Evolutionary conservation across 2,797 vertebrate genomes (phyloP), one percentile per base, ranked within the genome.

Genomic region (Molossus molossus): DNA sequence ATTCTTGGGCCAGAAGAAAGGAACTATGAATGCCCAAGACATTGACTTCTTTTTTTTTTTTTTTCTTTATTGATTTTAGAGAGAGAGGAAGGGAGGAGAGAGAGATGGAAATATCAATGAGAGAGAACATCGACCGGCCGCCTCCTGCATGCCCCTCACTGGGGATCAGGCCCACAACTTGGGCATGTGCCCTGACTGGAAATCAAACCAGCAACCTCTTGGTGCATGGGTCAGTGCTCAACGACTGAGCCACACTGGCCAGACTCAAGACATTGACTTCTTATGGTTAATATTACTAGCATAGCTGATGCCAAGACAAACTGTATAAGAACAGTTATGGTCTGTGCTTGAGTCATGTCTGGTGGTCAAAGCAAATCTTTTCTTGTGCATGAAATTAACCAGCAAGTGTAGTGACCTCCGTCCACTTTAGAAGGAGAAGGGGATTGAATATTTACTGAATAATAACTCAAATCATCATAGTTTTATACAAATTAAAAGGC

Each of bases 21-120:
- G 37, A 4, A 1, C 48, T 33, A 0, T 13, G 3, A 27, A 25
- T 65, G 4, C n/a, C n/a, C 6, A n/a, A 58, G 12, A 33, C 11
- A 80, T 37, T 70, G 27, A 55, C 12, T 3, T 58, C 9, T 14
- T 48, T 33, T 33, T 33, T 14, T 48, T 33, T 33, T 33, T 33
- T 33, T 33, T 33, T 33, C 33, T 33, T 33, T 33, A 33, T 33
- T 33, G 33, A 33, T 33, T 33, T 33, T 33, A 33, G 33, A 33
- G 33, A 33, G 33, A 33, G 33, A 33, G 33, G 33, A 33, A 33
- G 33, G 33, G 33, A 33, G 33, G 33, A 33, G 33, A 33, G 33
- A 33, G 33, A 33, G 33, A 33, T 33, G 33, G 33, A 33, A 33
- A 33, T 33, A 33, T 33, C 33, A 33, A 33, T 33, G 33, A 33